These are phyloP conservation scores for Physocephala rufipes DNA, from an alignment of 2,888 invertebrate species.

Conservation along the genomic window DNA sequence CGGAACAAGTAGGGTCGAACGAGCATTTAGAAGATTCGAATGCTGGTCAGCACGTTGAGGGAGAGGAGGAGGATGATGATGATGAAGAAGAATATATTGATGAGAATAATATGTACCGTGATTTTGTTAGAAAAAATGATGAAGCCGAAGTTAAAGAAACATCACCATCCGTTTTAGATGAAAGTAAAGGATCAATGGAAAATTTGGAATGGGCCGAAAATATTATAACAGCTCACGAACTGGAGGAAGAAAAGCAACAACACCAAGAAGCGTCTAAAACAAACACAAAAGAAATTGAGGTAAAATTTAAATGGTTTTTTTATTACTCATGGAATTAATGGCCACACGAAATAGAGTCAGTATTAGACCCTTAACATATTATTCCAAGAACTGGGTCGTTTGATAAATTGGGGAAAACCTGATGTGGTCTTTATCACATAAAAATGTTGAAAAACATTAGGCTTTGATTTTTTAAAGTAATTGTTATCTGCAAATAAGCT, in stretches of 20 bases:
- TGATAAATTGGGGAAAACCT: no score
- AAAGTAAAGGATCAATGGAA: conserved; percentile 59
- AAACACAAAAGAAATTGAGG: conserved; percentile 32
- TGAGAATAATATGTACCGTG: conserved; percentile 58
- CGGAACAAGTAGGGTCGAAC: conserved; percentile 42
- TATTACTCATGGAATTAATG: no score
- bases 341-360: no score
- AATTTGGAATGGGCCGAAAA: conserved; percentile 64
- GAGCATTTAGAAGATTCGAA: conserved; percentile 41
- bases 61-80: conserved; percentile 43
- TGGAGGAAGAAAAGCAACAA: conserved; percentile 47
- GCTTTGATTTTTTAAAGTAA: no score
- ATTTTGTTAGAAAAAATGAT: conserved; percentile 46
- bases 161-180: conserved; percentile 46
- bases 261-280: background rate
- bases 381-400: no score
- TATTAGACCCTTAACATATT: no score
- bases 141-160: conserved; percentile 38
- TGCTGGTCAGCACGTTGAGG: conserved; percentile 46
- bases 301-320: conserved; percentile 33
- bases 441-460: no score
- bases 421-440: no score
- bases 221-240: conserved; percentile 59
- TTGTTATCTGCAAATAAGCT: no score
- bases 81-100: conserved; percentile 52